Evolutionary conservation across 2,113 vertebrate genomes (phyloP).

Genomic region (Indicator maculatus): DNA sequence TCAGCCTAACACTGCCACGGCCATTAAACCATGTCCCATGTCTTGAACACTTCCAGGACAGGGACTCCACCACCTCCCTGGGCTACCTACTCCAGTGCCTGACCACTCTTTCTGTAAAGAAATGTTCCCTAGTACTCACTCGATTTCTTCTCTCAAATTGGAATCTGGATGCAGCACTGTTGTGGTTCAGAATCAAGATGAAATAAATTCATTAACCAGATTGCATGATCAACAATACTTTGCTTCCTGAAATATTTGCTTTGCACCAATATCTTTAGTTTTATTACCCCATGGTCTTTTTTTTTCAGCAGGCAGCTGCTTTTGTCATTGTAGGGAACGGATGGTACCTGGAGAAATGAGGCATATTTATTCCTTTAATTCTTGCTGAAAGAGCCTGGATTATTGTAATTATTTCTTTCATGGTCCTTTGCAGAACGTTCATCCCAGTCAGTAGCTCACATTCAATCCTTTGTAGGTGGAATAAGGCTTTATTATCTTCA

Average conservation of each 20-base stretch:
- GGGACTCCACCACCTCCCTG: too few species aligned
- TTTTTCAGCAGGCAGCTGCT: background rate
- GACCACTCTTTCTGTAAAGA: too few species aligned
- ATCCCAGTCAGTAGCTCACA: background rate
- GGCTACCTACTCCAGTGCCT: too few species aligned
- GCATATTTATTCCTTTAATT: background rate
- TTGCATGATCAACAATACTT: background rate
- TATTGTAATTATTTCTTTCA: background rate
- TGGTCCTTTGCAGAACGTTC: background rate
- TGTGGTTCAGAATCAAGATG: background rate
- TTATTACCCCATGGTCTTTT: background rate
- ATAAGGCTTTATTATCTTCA: conserved; percentile 7
- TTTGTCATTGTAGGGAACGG: background rate
- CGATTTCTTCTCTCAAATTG: background rate
- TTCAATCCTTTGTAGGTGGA: background rate
- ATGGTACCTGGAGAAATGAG: background rate
- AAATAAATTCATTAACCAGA: background rate
- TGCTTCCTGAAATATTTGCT: background rate
- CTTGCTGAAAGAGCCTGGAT: background rate
- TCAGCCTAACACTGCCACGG: too few species aligned
- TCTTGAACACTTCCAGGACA: too few species aligned
- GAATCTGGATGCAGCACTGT: background rate
- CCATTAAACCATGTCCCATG: too few species aligned
- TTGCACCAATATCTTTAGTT: background rate
- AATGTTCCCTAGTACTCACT: too few species aligned